phyloP scores from a whole-genome alignment of 2,888 invertebrate genomes.

The Tipula confusa region DNA sequence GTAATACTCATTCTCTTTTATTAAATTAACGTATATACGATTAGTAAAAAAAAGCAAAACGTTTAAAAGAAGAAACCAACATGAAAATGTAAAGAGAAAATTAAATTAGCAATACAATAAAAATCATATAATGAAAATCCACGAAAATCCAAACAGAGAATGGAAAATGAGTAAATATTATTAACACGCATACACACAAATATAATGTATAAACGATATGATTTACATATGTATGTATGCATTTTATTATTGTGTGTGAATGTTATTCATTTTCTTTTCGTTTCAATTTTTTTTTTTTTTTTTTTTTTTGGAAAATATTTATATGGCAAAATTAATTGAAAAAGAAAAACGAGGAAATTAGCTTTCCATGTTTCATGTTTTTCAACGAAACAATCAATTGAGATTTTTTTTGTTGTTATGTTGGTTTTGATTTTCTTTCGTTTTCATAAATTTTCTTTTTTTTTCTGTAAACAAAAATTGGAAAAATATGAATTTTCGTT shows the following conservation, averaged over 20 bases:
- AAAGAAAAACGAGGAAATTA: conserved; percentile 15
- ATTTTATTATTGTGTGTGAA: background rate
- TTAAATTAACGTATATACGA: background rate
- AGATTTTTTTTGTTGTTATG: conserved; percentile 26
- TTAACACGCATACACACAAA: background rate
- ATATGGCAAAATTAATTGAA: conserved; percentile 12
- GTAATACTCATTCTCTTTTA: background rate
- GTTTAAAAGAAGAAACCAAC: background rate
- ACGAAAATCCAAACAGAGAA: background rate
- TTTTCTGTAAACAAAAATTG: background rate
- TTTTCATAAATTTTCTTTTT: background rate
- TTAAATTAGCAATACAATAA: background rate
- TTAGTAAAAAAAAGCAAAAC: background rate
- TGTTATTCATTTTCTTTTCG: background rate
- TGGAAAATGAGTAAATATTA: background rate
- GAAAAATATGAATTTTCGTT: background rate
- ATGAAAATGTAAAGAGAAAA: background rate
- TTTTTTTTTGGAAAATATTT: background rate
- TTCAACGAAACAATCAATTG: conserved; percentile 27
- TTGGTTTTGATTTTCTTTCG: conserved; percentile 3
- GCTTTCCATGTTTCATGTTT: conserved; percentile 25
- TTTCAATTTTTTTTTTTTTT: background rate
- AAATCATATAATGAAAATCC: background rate
- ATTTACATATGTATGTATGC: background rate
- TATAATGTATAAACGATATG: background rate